These are phyloP conservation scores for Lingula anatina DNA, from an alignment of 2,888 invertebrate genomes.

Conservation along the genomic window DNA sequence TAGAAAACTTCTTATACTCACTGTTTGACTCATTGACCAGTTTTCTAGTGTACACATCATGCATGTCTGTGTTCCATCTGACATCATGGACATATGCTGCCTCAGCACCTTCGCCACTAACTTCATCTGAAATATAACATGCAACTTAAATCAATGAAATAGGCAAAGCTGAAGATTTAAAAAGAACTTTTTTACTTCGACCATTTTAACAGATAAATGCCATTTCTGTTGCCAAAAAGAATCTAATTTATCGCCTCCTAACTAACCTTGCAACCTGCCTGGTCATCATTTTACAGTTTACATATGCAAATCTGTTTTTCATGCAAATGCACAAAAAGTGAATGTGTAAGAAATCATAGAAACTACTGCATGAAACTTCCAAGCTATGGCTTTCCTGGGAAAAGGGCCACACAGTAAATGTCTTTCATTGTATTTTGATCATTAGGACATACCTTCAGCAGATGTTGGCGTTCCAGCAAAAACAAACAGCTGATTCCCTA, in stretches of 20 bases:
- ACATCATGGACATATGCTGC: conserved; percentile 29
- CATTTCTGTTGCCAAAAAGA: background rate
- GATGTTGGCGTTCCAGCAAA: conserved; percentile 19
- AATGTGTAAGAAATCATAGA: no score
- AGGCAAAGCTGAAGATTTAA: background rate
- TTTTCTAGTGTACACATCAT: conserved; percentile 38
- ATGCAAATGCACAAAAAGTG: no score
- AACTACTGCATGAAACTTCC: no score
- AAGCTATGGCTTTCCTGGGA: no score
- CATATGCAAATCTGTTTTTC: no score
- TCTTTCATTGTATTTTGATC: background rate
- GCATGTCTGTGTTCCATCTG: conserved; percentile 43
- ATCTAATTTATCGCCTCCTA: no score
- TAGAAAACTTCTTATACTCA: conserved; percentile 14
- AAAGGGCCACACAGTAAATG: no score
- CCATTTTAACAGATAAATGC: background rate
- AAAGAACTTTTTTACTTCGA: background rate
- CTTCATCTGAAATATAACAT: conserved; percentile 1
- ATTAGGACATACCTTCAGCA: background rate
- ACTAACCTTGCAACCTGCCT: no score
- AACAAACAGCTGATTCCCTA: conserved; percentile 35
- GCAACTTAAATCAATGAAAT: background rate
- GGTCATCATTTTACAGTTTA: no score
- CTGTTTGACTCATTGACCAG: conserved; percentile 47
- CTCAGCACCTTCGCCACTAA: background rate